These are phyloP conservation scores for Piaya cayana DNA, from an alignment of 2,113 vertebrate genomes.

Conservation along the genomic window DNA sequence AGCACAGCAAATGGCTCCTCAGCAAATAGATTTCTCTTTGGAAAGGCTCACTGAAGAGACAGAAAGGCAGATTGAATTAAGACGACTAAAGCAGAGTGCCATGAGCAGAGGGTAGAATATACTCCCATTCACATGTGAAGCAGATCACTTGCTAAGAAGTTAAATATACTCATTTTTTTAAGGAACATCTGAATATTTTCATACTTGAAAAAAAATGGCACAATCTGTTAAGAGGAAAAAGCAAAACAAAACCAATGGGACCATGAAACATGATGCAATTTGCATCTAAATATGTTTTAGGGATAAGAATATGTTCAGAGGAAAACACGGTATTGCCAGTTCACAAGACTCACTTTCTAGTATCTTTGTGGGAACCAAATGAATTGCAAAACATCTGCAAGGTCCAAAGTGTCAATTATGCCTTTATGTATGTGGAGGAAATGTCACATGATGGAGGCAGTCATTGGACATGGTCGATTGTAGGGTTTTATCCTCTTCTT, in stretches of 20 bases:
- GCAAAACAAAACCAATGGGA: slow-evolving; percentile 23
- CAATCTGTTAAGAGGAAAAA: not conserved
- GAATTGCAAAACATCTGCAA: slow-evolving; percentile 78
- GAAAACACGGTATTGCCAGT: slow-evolving; percentile 53
- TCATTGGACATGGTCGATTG: slow-evolving; percentile 77
- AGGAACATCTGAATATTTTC: not conserved
- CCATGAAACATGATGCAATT: slow-evolving; percentile 20
- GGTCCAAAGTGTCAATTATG: slow-evolving; percentile 74
- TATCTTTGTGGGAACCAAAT: slow-evolving; percentile 76
- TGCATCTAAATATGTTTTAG: slow-evolving; percentile 63
- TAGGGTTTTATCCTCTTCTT: slow-evolving; percentile 74
- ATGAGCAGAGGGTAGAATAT: not conserved
- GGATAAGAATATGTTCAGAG: slow-evolving; percentile 53
- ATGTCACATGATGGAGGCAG: slow-evolving; percentile 76
- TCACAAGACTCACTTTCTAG: slow-evolving; percentile 66
- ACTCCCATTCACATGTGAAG: not conserved
- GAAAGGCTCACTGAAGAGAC: not conserved
- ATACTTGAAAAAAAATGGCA: not conserved
- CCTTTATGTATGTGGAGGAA: slow-evolving; percentile 74
- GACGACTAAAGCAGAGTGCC: slow-evolving; percentile 7
- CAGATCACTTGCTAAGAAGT: not conserved
- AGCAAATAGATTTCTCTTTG: slow-evolving; percentile 2
- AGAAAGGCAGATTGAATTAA: slow-evolving; percentile 49
- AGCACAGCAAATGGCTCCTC: not conserved
- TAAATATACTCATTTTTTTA: not conserved